These are phyloP conservation scores for Pangasius mekongensis DNA, from an alignment of 2,797 vertebrate genomes.

Conservation along the genomic window DNA sequence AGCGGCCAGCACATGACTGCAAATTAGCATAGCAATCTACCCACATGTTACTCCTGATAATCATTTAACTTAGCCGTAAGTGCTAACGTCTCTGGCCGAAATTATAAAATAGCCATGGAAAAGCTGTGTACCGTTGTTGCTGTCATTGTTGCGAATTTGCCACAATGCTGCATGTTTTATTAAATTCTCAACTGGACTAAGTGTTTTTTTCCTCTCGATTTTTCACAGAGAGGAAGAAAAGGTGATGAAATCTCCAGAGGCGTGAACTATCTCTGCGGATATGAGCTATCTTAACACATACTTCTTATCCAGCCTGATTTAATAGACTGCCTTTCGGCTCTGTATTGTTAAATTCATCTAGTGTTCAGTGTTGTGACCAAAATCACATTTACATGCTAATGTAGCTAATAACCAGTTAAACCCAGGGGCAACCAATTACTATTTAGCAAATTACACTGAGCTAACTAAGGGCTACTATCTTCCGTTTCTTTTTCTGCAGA, in stretches of 20 bases:
- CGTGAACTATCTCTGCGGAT: background rate
- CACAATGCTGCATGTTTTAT: background rate
- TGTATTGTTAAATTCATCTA: background rate
- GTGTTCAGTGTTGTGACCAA: background rate
- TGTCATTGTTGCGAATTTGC: background rate
- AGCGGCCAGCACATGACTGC: slow-evolving; percentile 12
- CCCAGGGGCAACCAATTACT: background rate
- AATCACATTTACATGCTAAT: slow-evolving; percentile 45
- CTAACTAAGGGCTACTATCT: background rate
- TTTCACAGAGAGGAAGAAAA: slow-evolving; percentile 14
- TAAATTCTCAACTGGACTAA: background rate
- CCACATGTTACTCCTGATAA: slow-evolving; percentile 22
- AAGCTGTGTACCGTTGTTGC: background rate
- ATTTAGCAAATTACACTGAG: background rate
- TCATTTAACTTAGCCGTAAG: background rate
- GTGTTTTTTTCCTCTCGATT: background rate
- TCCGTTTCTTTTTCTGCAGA: background rate
- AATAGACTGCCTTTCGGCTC: background rate
- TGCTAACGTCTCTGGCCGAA: background rate
- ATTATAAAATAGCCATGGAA: background rate
- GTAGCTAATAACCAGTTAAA: slow-evolving; percentile 28
- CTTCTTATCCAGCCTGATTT: background rate
- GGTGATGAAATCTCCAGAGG: slow-evolving; percentile 13
- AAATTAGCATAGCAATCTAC: slow-evolving; percentile 49
- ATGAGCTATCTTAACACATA: background rate